These are phyloP conservation scores for Cisticola juncidis DNA, from an alignment of 2,113 vertebrate genomes.

Conservation along the genomic window DNA sequence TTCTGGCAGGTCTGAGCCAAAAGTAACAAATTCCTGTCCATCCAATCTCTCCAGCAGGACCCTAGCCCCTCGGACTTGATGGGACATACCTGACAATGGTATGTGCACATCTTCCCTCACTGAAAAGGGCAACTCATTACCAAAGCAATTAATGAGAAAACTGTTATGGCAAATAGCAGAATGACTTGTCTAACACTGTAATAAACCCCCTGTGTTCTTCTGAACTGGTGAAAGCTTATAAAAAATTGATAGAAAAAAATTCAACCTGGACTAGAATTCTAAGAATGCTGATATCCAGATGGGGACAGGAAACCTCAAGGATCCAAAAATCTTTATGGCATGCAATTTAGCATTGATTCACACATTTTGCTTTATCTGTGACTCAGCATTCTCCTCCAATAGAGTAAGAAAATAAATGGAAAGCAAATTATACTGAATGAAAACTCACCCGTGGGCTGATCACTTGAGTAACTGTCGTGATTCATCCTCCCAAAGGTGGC, in stretches of 20 bases:
- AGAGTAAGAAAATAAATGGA: neutral
- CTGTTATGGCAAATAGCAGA: neutral
- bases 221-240: neutral
- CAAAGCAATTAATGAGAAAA: neutral
- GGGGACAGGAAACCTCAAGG: neutral
- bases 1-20: neutral
- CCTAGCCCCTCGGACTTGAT: neutral
- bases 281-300: neutral
- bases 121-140: neutral
- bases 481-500: neutral
- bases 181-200: neutral
- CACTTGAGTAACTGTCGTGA: neutral
- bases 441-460: constrained; percentile 32
- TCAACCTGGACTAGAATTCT: neutral
- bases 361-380: neutral
- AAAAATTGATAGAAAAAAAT: neutral
- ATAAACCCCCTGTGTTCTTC: neutral
- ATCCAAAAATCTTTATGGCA: neutral
- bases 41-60: neutral
- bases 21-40: neutral
- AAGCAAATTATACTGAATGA: neutral
- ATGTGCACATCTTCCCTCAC: neutral
- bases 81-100: neutral
- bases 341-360: neutral
- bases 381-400: neutral